Evolutionary conservation across 2,888 invertebrate species (phyloP).

Genomic region (Carabus problematicus): DNA sequence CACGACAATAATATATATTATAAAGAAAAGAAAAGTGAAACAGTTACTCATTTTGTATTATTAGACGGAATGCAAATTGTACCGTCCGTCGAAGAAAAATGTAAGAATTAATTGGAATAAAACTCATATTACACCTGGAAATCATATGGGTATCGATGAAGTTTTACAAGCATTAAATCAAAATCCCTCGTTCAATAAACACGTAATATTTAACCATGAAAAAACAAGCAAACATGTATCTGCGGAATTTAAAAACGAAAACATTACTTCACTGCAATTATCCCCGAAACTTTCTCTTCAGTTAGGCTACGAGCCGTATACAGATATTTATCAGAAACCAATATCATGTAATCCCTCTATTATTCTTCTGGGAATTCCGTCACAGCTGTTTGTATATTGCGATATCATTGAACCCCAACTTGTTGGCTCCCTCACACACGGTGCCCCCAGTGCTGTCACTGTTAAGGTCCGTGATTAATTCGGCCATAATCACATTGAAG

Average conservation of each 20-base stretch:
- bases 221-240: background rate
- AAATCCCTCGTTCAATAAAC: background rate
- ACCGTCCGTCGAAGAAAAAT: background rate
- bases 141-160: slow-evolving; percentile 15
- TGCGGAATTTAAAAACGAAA: slow-evolving; percentile 2
- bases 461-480: slow-evolving; percentile 19
- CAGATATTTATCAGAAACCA: slow-evolving; percentile 16
- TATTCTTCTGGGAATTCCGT: slow-evolving; percentile 16
- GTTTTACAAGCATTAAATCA: slow-evolving; percentile 14
- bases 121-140: slow-evolving; percentile 13
- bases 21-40: too few relatives aligned
- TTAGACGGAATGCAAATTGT: too few relatives aligned
- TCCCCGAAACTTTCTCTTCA: slow-evolving; percentile 9
- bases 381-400: slow-evolving; percentile 26
- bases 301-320: slow-evolving; percentile 3
- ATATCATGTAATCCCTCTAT: slow-evolving; percentile 14
- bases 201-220: slow-evolving; percentile 1
- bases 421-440: slow-evolving; percentile 14
- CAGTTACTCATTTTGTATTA: too few relatives aligned
- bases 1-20: too few relatives aligned
- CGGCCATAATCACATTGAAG: slow-evolving; percentile 11
- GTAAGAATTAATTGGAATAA: background rate
- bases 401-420: slow-evolving; percentile 19
- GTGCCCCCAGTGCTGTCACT: slow-evolving; percentile 15
- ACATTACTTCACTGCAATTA: slow-evolving; percentile 12